Base-by-base conservation (phyloP, 2,888 invertebrate genomes). In the Serripes groenlandicus region DNA sequence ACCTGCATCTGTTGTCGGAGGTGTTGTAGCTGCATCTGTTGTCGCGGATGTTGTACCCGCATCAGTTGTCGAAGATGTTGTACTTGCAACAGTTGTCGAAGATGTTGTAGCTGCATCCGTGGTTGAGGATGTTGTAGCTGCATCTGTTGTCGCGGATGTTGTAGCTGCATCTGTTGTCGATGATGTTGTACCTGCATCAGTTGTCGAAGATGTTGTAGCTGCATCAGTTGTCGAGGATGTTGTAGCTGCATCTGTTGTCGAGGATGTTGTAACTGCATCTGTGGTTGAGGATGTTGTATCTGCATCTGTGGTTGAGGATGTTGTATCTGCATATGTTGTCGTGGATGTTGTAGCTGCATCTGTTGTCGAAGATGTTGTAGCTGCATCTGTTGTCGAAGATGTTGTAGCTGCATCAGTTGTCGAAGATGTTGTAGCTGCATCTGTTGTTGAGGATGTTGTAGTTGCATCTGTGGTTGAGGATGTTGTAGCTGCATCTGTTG, bases 161-260 rank as follows among this genome's bases (percentile, higher is more conserved):
- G 62, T 62, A 3, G 62, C 11, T 28, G 62, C 30, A 26, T 26
- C 30, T 35, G 78, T 37, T 11, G 78, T 66, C 2, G 73, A 42
- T 35, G 78, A 30, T 26, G 58, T 15, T 2, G 68, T 23, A 23
- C 69, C n/a, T 37, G 78, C 49, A 0, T 68, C 32, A 0, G 78
- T 49, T 3, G 74, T 54, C 1, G 69, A 32, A 9, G 73, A 21
- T 11, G 73, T 32, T 3, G 62, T 62, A 34, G 62, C 4, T 5
- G 62, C 34, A 2, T 30, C 34, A 3, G 62, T 11, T 3, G 62
- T 21, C 5, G 62, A 5, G 4, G 62, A 21, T 32, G 74, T 23
- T 18, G 74, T 28, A 3, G 78, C 23, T 26, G 68, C 42, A 7
- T 68, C 34, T 5, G 69, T 18, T 37, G 78, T 58, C n/a, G 78